Conservation (phyloP, 2,113 vertebrate species). For the Calidris pygmaea region DNA sequence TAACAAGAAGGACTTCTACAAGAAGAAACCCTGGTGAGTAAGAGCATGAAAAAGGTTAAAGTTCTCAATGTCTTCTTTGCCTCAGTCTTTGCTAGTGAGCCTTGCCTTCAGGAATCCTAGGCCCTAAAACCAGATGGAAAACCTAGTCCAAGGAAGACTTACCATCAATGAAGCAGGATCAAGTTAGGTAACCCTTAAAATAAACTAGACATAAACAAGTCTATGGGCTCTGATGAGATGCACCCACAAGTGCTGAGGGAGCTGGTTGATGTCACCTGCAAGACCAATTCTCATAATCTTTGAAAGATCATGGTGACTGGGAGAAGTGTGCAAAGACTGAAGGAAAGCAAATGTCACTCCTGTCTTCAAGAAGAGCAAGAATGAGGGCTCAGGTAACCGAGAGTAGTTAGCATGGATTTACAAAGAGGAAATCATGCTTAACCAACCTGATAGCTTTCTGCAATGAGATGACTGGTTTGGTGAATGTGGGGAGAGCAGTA, state of each 20-base stretch:
- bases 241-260: background rate
- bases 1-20: background rate
- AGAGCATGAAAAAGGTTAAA: background rate
- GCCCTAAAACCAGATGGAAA: background rate
- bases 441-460: background rate
- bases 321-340: background rate
- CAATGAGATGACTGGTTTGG: background rate
- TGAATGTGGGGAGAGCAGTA: background rate
- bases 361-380: background rate
- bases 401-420: background rate
- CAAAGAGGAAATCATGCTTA: background rate
- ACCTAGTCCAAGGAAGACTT: background rate
- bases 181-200: background rate
- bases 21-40: background rate
- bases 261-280: background rate
- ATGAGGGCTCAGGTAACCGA: background rate
- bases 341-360: background rate
- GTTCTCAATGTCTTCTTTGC: background rate
- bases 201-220: background rate
- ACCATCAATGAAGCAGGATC: background rate
- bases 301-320: background rate
- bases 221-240: background rate
- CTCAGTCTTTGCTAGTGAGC: background rate
- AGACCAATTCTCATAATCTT: background rate
- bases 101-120: background rate